Evolutionary conservation across 2,888 invertebrate genomes (phyloP).

Genomic region (Scaptomyza caliginosa): DNA sequence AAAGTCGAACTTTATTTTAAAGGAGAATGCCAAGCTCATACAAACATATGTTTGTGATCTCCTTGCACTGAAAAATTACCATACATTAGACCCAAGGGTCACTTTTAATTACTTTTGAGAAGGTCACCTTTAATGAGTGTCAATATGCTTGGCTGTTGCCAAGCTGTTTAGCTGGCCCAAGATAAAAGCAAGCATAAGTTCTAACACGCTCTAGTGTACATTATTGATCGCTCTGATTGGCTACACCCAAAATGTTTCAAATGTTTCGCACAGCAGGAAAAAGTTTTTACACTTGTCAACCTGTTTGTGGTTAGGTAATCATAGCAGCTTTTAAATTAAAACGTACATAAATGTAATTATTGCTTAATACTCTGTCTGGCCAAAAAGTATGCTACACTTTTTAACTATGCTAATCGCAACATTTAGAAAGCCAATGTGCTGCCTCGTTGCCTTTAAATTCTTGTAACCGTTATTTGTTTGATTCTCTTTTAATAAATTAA

Average conservation of each 20-base stretch:
- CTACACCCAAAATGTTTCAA: slow-evolving; percentile 34
- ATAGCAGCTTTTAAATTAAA: slow-evolving; percentile 19
- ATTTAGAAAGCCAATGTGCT: background rate
- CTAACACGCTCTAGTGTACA: slow-evolving; percentile 8
- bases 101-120: slow-evolving; percentile 82
- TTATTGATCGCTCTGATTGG: slow-evolving; percentile 64
- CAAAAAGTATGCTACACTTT: slow-evolving; percentile 32
- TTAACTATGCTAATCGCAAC: too few species aligned
- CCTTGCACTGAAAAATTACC: slow-evolving; percentile 75
- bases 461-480: background rate
- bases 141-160: slow-evolving; percentile 48
- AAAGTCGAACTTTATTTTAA: background rate
- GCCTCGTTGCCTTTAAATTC: background rate
- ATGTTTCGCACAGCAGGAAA: slow-evolving; percentile 51
- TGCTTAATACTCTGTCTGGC: slow-evolving; percentile 18
- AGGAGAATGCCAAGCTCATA: background rate
- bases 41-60: slow-evolving; percentile 3
- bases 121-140: slow-evolving; percentile 80
- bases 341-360: background rate
- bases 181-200: slow-evolving; percentile 2
- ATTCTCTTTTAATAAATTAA: background rate
- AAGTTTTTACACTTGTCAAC: slow-evolving; percentile 74
- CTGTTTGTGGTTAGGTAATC: slow-evolving; percentile 57
- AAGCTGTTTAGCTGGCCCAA: slow-evolving; percentile 30
- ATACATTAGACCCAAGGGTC: slow-evolving; percentile 80